phyloP scores from a whole-genome alignment of 2,113 vertebrate species.

The Mastomys coucha region DNA sequence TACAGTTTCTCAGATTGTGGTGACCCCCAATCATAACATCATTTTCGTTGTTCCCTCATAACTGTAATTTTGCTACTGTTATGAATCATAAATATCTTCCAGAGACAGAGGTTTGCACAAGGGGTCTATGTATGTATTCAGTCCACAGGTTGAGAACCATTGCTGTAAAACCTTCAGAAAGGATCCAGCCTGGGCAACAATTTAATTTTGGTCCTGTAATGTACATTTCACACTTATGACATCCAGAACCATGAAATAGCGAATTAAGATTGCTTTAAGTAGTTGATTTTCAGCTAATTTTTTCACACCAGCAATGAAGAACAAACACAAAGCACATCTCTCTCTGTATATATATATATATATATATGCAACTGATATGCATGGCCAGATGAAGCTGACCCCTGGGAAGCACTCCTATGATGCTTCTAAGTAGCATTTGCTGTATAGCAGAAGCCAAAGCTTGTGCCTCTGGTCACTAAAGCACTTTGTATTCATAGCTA shows the following conservation, averaged over 20 bases:
- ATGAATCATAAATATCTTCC: not conserved
- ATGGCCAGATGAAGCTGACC: not conserved
- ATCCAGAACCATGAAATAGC: not conserved
- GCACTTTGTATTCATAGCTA: not conserved
- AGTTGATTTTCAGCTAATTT: not conserved
- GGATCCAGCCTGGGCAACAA: not conserved
- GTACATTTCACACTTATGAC: constrained; percentile 5
- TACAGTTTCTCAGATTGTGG: not conserved
- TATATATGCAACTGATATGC: not conserved
- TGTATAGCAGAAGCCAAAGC: not conserved
- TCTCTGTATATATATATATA: not conserved
- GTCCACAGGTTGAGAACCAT: not conserved
- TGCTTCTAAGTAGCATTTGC: not conserved
- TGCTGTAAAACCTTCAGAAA: not conserved
- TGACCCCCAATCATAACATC: not conserved
- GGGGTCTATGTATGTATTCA: too few relatives aligned
- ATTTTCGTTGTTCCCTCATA: not conserved
- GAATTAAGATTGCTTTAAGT: not conserved
- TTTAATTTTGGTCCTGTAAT: not conserved
- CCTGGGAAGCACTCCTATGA: not conserved
- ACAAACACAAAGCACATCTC: not conserved
- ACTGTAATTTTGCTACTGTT: not conserved
- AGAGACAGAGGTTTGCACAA: not conserved
- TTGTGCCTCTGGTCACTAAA: constrained; percentile 17
- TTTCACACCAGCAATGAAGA: not conserved